Conservation (phyloP, 2,888 invertebrate species). For the Hypselothyrea guttata region DNA sequence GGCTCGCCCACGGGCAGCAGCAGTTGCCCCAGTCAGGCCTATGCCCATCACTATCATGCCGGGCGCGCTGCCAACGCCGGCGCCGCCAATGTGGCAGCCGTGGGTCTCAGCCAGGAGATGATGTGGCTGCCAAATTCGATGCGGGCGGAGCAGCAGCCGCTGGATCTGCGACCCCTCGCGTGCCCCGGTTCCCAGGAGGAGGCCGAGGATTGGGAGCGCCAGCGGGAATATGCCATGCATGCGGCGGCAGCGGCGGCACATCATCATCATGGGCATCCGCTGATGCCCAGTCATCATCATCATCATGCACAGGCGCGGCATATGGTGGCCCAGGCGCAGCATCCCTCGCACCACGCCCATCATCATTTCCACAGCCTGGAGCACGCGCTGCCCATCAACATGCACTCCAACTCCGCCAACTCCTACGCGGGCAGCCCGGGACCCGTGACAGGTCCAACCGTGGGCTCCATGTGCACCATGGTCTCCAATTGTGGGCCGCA, state of each 20-base stretch:
- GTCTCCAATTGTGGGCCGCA: slow-evolving; percentile 29
- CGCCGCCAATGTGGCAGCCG: slow-evolving; percentile 50
- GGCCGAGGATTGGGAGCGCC: slow-evolving; percentile 86
- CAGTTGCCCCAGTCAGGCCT: slow-evolving; percentile 72
- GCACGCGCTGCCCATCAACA: slow-evolving; percentile 80
- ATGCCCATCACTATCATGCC: slow-evolving; percentile 62
- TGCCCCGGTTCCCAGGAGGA: slow-evolving; percentile 83
- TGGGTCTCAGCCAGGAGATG: slow-evolving; percentile 88
- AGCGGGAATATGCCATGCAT: slow-evolving; percentile 84
- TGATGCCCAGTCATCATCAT: slow-evolving; percentile 75
- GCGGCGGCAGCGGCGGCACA: slow-evolving; percentile 64
- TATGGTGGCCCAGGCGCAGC: slow-evolving; percentile 60
- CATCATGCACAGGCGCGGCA: slow-evolving; percentile 56
- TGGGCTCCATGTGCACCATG: slow-evolving; percentile 3
- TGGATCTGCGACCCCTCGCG: slow-evolving; percentile 91
- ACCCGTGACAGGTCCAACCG: slow-evolving; percentile 9
- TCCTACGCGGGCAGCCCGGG: slow-evolving; percentile 73
- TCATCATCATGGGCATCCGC: slow-evolving; percentile 75
- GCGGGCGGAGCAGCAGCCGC: slow-evolving; percentile 86
- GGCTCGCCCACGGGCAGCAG: slow-evolving; percentile 84
- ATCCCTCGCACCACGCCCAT: slow-evolving; percentile 67
- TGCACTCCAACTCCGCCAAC: slow-evolving; percentile 79
- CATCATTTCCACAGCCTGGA: slow-evolving; percentile 81
- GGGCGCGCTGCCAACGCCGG: slow-evolving; percentile 43
- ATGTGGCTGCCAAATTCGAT: slow-evolving; percentile 90